These are phyloP conservation scores for Copsychus sechellarum DNA, from an alignment of 2,113 vertebrate genomes.

Conservation along the genomic window DNA sequence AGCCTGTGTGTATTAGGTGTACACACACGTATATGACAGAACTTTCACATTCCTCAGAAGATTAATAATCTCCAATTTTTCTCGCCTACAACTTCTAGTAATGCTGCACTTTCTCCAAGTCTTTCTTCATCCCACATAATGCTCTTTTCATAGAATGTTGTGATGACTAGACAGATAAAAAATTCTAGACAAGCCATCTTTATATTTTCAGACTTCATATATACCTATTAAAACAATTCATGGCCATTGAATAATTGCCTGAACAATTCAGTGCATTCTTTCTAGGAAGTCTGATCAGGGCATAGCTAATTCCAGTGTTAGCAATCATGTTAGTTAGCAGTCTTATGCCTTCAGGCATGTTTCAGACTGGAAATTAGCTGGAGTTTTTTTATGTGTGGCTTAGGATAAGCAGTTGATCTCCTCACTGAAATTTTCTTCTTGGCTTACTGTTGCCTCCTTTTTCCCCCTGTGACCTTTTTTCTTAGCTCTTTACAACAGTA, in stretches of 20 bases:
- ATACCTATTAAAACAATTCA: neutral
- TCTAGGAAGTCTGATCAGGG: neutral
- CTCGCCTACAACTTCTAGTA: slow-evolving; percentile 14
- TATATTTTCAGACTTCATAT: slow-evolving; percentile 14
- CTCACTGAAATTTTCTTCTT: neutral
- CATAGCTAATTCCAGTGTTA: neutral
- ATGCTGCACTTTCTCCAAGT: neutral
- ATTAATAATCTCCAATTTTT: neutral
- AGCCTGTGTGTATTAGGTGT: neutral
- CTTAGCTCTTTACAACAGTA: neutral
- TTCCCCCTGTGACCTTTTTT: neutral
- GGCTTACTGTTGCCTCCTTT: neutral
- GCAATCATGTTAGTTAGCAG: neutral
- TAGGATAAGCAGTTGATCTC: neutral
- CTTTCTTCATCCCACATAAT: neutral
- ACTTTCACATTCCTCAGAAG: neutral
- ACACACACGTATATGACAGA: neutral
- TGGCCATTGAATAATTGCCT: no score
- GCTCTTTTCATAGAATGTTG: slow-evolving; percentile 5
- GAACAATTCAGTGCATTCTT: neutral
- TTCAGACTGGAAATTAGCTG: neutral
- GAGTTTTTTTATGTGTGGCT: neutral
- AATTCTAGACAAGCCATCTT: slow-evolving; percentile 30
- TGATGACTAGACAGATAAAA: slow-evolving; percentile 47
- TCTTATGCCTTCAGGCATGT: neutral